A percentile compares a stretch with the other conserved stretches of the same genome.
phyloP scores from a whole-genome alignment of 2,888 invertebrate species.

The Syritta pipiens region DNA sequence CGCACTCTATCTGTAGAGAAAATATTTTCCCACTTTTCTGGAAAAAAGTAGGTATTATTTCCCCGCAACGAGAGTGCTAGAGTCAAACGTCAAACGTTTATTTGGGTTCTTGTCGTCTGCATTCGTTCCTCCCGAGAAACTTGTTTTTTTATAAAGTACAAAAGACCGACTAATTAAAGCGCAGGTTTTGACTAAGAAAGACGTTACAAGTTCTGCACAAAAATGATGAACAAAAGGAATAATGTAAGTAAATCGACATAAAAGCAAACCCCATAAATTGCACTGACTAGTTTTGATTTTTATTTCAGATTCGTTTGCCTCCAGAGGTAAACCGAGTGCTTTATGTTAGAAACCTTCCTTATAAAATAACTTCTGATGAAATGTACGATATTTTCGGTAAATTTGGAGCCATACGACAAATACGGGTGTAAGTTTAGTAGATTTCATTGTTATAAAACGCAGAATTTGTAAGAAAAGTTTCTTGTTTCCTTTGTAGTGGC shows the following conservation, averaged over 20 bases:
- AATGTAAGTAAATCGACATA: conserved; percentile 73
- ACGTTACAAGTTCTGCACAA: conserved; percentile 10
- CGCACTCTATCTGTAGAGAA: too few relatives aligned
- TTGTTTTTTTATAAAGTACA: conserved; percentile 72
- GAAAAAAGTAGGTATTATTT: background rate
- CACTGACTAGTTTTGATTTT: too few relatives aligned
- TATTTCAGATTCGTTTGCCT: conserved; percentile 92
- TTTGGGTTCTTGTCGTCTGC: conserved; percentile 24
- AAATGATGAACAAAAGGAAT: conserved; percentile 77
- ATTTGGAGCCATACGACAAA: conserved; percentile 99
- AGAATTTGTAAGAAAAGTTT: too few relatives aligned
- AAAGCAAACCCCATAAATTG: background rate
- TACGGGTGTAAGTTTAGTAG: conserved; percentile 90
- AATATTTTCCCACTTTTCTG: too few relatives aligned
- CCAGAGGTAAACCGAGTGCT: conserved; percentile 99
- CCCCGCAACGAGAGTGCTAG: background rate
- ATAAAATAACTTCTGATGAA: conserved; percentile 99
- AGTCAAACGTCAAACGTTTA: conserved; percentile 16
- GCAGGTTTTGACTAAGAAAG: too few relatives aligned
- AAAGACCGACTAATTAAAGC: too few relatives aligned
- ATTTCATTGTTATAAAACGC: background rate
- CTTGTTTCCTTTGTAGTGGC: conserved; percentile 85
- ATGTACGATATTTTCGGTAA: conserved; percentile 99
- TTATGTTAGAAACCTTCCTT: conserved; percentile 98
- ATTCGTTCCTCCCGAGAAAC: conserved; percentile 16